phyloP scores from a whole-genome alignment of 1,140 invertebrate species.

The Copidosoma floridanum region DNA sequence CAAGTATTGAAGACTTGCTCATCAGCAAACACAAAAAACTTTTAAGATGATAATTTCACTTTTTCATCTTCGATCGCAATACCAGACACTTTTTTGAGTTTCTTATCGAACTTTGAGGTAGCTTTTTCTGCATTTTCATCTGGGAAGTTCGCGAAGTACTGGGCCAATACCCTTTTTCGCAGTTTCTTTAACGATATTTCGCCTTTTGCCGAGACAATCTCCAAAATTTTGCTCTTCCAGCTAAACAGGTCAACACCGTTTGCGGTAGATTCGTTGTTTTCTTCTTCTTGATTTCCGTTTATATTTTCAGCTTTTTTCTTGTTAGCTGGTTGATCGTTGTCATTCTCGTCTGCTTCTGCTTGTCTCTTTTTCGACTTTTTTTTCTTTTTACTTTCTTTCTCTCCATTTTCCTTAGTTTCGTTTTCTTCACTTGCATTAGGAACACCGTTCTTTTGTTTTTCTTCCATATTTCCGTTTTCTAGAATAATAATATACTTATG shows the following conservation, averaged over 20 bases:
- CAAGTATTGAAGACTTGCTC: no score
- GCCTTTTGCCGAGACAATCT: slow-evolving; percentile 44
- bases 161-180: slow-evolving; percentile 47
- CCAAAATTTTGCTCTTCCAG: slow-evolving; percentile 47
- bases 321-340: neutral
- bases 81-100: slow-evolving; percentile 46
- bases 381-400: no score
- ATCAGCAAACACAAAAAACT: no score
- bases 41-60: slow-evolving; percentile 35
- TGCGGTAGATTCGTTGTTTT: slow-evolving; percentile 6
- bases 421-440: slow-evolving; percentile 21
- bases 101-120: slow-evolving; percentile 49
- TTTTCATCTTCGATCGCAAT: slow-evolving; percentile 38
- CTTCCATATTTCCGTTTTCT: slow-evolving; percentile 23
- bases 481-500: neutral
- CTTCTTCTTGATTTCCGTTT: neutral
- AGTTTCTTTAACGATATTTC: slow-evolving; percentile 52
- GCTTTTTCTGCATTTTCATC: slow-evolving; percentile 42
- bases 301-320: slow-evolving; percentile 18
- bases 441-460: no score
- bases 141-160: slow-evolving; percentile 40
- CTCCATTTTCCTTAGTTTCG: slow-evolving; percentile 23
- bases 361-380: slow-evolving; percentile 31
- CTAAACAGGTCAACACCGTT: slow-evolving; percentile 40
- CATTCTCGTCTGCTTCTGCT: slow-evolving; percentile 25